Base-by-base conservation (phyloP, 2,888 invertebrate species). In the Rhagium mordax region DNA sequence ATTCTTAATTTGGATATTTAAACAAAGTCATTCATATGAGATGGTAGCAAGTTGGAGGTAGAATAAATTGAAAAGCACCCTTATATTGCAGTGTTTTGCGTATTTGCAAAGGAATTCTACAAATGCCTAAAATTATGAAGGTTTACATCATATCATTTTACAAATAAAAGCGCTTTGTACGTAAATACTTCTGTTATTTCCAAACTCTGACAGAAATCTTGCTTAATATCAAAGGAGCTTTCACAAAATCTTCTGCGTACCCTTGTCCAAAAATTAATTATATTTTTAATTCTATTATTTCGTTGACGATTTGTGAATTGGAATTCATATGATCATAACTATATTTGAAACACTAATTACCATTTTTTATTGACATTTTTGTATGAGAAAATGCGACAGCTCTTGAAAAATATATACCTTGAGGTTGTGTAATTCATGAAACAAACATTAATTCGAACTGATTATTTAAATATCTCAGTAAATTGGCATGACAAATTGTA, bases 401-500 rank as follows among this genome's bases (percentile, higher is more conserved):
- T 24, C 24, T 18, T 51, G 51, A 55, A 55, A 1, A 55, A 24
- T 24, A 55, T 55, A n/a, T 20, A 55, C n/a, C 16, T 20, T 55
- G 24, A 24, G 27, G 1, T 15, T n/a, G 27, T 55, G n/a, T 55
- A 24, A 55, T n/a, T 0, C 27, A 24, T 3, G 7, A 24, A n/a
- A n/a, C 20, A 51, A 2, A 13, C 16, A 18, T 6, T 24, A 47
- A 61, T 47, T 21, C 21, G 13, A n/a, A 61, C n/a, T 61, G 61
- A 48, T 61, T 21, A 61, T 61, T 48, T 61, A 61, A 61, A 21
- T 61, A 48, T 47, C 48, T 47, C 21, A 47, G 21, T 24, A n/a
- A 47, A 61, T 48, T 48, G 15, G n/a, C 61, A 48, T 18, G 61
- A 61, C 48, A 61, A 61, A 61, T 61, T 21, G 61, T n/a, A 18